Evolutionary conservation across 2,113 vertebrate species (phyloP).

Genomic region (Xenopus borealis): DNA sequence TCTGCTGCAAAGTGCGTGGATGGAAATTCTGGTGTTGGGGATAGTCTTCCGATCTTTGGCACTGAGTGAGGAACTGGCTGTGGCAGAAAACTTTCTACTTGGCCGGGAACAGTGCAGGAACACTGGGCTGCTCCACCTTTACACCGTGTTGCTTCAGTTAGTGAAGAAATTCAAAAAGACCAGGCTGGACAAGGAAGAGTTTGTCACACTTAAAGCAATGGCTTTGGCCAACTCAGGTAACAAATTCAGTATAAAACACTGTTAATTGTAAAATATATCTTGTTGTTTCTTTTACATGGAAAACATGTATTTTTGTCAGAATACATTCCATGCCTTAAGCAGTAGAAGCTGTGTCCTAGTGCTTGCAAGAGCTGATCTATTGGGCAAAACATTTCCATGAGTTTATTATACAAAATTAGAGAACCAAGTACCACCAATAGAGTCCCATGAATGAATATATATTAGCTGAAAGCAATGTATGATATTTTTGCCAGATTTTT

Average conservation of each 20-base stretch:
- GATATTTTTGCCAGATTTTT: too few species aligned
- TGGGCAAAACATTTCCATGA: too few species aligned
- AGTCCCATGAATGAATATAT: too few species aligned
- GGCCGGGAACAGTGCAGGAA: constrained; percentile 95
- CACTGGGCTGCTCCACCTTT: constrained; percentile 90
- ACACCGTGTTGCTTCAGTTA: constrained; percentile 91
- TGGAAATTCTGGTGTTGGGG: constrained; percentile 97
- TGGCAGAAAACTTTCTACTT: constrained; percentile 97
- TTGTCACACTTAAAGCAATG: constrained; percentile 95
- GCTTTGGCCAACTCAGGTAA: constrained; percentile 95
- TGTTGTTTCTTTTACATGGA: too few species aligned
- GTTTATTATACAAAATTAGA: too few species aligned
- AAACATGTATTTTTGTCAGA: too few species aligned
- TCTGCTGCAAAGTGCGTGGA: constrained; percentile 96
- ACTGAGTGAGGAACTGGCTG: constrained; percentile 94
- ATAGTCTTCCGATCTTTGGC: constrained; percentile 95
- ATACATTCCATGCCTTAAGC: too few species aligned
- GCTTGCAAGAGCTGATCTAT: too few species aligned
- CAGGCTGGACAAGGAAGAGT: constrained; percentile 97
- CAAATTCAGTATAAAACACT: neutral
- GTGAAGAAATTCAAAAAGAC: constrained; percentile 95
- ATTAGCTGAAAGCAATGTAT: too few species aligned
- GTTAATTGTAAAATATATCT: too few species aligned
- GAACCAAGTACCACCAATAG: too few species aligned
- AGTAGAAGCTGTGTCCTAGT: too few species aligned